Evolutionary conservation across 2,888 invertebrate species (phyloP), one percentile per base, ranked within the genome.

Genomic region (Spodoptera picta): DNA sequence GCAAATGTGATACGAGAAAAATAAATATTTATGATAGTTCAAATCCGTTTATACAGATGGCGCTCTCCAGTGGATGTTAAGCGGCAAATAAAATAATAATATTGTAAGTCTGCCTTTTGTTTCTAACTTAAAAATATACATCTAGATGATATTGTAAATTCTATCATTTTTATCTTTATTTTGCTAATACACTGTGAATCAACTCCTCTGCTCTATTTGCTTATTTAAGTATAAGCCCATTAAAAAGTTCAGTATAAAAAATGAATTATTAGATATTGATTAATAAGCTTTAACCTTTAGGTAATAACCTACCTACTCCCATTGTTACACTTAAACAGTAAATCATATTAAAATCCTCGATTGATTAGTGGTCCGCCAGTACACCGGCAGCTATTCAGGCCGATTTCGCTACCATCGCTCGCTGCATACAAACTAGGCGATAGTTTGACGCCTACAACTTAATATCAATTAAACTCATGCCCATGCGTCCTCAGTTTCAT

Each of bases 401-500:
- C 91, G 91, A 91, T 92, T 92, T 92, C 91, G 87, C 91, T 84
- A 50, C 57, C 67, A 55, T 73, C 87, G 87, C 75, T 55, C 31
- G 49, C 68, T 70, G 91, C 87, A 92, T 92, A 88, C 80, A 88
- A 89, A 91, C 73, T 49, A 69, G 51, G 70, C 69, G 75, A 73
- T 61, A 72, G 75, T 68, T 58, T 66, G 63, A 61, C 48, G 56
- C 51, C 60, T 64, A 59, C 71, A 53, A 57, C 23, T 41, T 71
- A 64, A 67, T 69, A 70, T 71, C 75, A 80, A 79, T 73, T 73
- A 75, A 67, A 65, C 68, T 71, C 60, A 56, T 67, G 55, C 12
- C 58, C n/a, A 60, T 46, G 50, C 51, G 45, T 57, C 49, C 60
- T 59, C 56, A 48, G 59, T 57, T 61, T 60, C 65, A 68, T 76